Evolutionary conservation across 2,797 vertebrate genomes (phyloP).

Genomic region (Dermochelys coriacea): DNA sequence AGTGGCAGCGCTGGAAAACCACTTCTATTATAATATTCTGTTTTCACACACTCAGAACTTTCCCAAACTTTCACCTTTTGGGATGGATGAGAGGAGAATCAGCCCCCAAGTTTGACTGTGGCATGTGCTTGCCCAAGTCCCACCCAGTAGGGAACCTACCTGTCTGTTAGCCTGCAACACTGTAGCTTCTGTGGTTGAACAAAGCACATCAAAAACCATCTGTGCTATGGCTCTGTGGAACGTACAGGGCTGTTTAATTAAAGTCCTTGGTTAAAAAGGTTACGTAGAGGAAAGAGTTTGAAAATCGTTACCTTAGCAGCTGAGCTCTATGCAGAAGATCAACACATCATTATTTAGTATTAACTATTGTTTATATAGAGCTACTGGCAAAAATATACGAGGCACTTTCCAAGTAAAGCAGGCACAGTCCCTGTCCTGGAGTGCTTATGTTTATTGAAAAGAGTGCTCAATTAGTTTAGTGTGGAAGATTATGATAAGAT

Average conservation of each 20-base stretch:
- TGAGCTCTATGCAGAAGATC: not conserved
- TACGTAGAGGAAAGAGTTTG: not conserved
- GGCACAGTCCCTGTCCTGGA: not conserved
- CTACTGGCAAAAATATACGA: not conserved
- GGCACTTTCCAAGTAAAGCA: constrained; percentile 4
- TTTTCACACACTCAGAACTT: not conserved
- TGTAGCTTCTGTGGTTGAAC: not conserved
- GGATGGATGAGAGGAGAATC: not conserved
- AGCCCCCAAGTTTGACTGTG: not conserved
- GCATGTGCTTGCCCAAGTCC: not conserved
- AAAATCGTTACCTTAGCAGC: not conserved
- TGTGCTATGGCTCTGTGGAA: not conserved
- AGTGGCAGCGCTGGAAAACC: not conserved
- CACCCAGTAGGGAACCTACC: not conserved
- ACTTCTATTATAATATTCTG: not conserved
- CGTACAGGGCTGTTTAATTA: not conserved
- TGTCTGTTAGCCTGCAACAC: not conserved
- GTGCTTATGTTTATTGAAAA: constrained; percentile 4
- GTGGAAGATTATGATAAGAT: constrained; percentile 32
- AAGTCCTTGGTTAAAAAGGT: not conserved
- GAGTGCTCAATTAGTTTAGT: constrained; percentile 16
- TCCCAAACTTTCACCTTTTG: not conserved
- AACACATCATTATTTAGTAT: not conserved
- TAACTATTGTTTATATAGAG: not conserved
- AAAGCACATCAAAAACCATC: not conserved